phyloP scores from a whole-genome alignment of 1,140 invertebrate genomes.

The Leptopilina clavipes region DNA sequence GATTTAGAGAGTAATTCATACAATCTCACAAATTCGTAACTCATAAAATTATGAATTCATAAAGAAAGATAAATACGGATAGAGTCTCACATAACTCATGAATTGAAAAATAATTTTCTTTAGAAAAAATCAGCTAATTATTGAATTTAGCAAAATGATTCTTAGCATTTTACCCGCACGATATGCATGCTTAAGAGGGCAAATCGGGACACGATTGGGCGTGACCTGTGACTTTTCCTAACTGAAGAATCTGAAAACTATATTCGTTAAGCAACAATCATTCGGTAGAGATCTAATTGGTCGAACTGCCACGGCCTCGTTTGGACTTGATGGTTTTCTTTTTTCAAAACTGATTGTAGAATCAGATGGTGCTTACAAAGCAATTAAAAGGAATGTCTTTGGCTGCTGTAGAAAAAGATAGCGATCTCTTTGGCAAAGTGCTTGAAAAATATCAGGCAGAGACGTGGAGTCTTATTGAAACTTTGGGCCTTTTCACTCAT shows the following conservation, averaged over 20 bases:
- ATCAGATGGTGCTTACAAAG: slow-evolving; percentile 43
- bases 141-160: background rate
- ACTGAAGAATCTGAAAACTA: background rate
- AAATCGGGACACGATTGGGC: background rate
- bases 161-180: background rate
- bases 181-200: background rate
- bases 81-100: too few relatives aligned
- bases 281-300: slow-evolving; percentile 45
- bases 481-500: background rate
- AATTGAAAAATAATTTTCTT: too few relatives aligned
- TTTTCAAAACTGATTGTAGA: background rate
- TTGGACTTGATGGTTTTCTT: background rate
- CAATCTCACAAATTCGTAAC: too few relatives aligned
- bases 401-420: too few relatives aligned
- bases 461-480: background rate
- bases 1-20: too few relatives aligned
- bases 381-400: slow-evolving; percentile 43
- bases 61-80: too few relatives aligned
- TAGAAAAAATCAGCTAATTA: background rate
- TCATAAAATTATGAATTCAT: too few relatives aligned
- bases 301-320: background rate
- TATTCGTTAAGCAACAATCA: slow-evolving; percentile 29
- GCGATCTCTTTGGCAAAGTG: too few relatives aligned
- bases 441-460: background rate
- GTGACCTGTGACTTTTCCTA: background rate